These are phyloP conservation scores for Macrochelys suwanniensis DNA, from an alignment of 2,797 vertebrate genomes.

Conservation along the genomic window DNA sequence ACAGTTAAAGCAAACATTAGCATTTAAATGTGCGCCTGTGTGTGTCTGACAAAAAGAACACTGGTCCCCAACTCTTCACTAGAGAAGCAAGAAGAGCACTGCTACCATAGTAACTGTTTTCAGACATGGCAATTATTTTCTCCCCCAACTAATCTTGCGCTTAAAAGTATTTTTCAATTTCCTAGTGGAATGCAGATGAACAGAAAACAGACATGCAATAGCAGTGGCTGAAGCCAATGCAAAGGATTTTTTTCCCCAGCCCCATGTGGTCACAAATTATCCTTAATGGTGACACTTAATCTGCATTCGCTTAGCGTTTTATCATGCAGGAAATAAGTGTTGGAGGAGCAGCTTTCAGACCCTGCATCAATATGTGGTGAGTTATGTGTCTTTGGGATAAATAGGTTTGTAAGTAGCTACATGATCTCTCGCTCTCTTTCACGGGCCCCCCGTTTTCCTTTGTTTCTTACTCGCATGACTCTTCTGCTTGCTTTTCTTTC, in stretches of 20 bases:
- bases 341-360: neutral
- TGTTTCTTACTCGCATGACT: neutral
- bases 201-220: fast-evolving
- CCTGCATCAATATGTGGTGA: neutral
- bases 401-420: neutral
- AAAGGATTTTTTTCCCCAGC: neutral
- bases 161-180: neutral
- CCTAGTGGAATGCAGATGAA: neutral
- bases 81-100: constrained; percentile 38
- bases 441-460: neutral
- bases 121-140: constrained; percentile 63
- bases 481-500: neutral
- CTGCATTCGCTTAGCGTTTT: constrained; percentile 32
- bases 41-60: constrained; percentile 49
- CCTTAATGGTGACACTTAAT: neutral
- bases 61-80: constrained; percentile 54
- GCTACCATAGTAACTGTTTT: constrained; percentile 79
- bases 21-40: constrained; percentile 49
- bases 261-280: neutral
- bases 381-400: neutral
- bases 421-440: neutral
- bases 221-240: neutral
- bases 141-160: constrained; percentile 18
- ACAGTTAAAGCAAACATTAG: constrained; percentile 59
- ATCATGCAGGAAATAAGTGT: neutral